Base-by-base conservation (phyloP, 2,888 invertebrate species). In the Nemotelus pantherinus region DNA sequence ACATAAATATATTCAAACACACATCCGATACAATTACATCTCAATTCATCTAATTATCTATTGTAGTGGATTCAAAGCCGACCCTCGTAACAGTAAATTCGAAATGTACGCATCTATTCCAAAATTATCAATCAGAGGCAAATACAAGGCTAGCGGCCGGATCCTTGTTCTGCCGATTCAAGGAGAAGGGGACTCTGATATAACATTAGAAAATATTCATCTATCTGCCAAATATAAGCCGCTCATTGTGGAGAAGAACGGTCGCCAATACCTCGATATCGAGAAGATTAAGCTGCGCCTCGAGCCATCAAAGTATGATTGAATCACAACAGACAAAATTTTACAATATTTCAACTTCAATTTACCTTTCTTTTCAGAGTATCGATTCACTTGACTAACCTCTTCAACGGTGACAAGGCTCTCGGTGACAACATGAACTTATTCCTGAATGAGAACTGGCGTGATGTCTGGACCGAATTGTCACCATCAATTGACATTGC, bases 111-210 rank as follows among this genome's bases (percentile, higher is more conserved):
- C 76, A 3, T 39, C 72, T 5, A 68, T 81, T 39, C 84, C 84
- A 2, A 48, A 78, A 44, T 7, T 85, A 3, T 75, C 39, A 4
- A 64, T 86, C 3, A 64, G 78, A 3, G 85, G 85, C 0, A 76
- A 81, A n/a, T 88, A 88, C 80, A 84, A 82, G 25, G 83, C 85
- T 41, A 81, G 81, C 48, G 88, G 88, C 9, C 84, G 84, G 70
- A 81, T 88, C 5, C 79, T 88, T 25, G 79, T 87, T 3, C 80
- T 88, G 60, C 86, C 87, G 3, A 83, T 88, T 50, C 82, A 83
- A 44, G 88, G 87, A 0, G 81, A 81, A 47, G 87, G 87, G 2
- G 78, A 80, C 55, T 83, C 83, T 2, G 80, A 82, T 47, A 79
- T 85, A 1, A 58, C 79, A 45, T 39, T 84, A 3, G 83, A 79